Base-by-base conservation (phyloP, 1,140 invertebrate species). In the Zophobas atratus region DNA sequence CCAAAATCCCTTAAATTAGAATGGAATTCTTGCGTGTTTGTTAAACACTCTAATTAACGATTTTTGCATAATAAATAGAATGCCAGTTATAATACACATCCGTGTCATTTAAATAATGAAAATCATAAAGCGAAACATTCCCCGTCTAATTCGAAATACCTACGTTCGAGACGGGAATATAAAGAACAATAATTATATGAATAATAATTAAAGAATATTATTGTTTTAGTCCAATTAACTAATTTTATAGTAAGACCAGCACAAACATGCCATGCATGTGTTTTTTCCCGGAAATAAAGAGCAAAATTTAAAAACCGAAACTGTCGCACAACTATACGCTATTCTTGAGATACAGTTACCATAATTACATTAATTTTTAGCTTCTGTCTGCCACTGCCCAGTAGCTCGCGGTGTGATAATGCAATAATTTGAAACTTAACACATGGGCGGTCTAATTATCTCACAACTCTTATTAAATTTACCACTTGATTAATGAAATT, bases 11-110 rank as follows among this genome's bases (percentile, higher is more conserved):
- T 67, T 43, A 43, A 67, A 67, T 67, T 67, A 67, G 43, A 32
- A 20, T 36, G 51, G 48, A 55, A 72, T 73, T 73, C 48, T 73
- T 73, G 71, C 71, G 71, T 73, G 71, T 73, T 73, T 73, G 55
- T 73, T 73, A 73, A 73, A 73, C 71, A 53, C 71, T 73, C 71
- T 73, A 73, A 73, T 73, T 73, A 73, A 73, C 4, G 35, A 73
- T 73, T 73, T 73, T 56, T 73, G 71, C 71, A 73, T 73, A 73
- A 73, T 73, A 56, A 55, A 73, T 38, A 73, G 48, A 39, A 56
- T 56, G 71, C 71, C 70, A 55, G 46, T 72, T 55, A 72, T 72
- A 72, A 72, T 36, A 72, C 55, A 73, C 71, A 73, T 73, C 48
- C 71, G 71, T 55, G 71, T 73, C 71, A 73, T 73, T 73, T 73